These are phyloP conservation scores for Oxygymnocypris stewartii DNA, from an alignment of 2,113 vertebrate genomes.

Conservation along the genomic window DNA sequence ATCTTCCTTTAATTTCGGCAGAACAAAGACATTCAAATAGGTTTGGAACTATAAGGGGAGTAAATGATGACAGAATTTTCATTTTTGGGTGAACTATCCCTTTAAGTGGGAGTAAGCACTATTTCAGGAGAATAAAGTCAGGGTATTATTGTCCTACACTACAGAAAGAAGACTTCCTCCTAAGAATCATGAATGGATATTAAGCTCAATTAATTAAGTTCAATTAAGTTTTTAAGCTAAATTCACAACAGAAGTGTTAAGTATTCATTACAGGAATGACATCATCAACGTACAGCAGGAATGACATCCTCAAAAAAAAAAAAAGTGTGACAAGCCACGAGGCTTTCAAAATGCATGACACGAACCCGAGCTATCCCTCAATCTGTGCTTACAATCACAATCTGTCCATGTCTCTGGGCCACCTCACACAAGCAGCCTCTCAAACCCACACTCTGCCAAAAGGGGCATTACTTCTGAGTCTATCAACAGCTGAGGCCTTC, in stretches of 20 bases:
- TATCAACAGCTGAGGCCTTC: constrained; percentile 14
- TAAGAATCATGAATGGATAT: not conserved
- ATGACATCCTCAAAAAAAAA: no score
- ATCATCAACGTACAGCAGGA: no score
- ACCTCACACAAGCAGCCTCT: not conserved
- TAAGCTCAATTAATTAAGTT: not conserved
- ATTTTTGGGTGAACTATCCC: no score
- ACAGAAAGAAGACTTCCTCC: not conserved
- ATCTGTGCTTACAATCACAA: constrained; percentile 19
- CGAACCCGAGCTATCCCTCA: constrained; percentile 5
- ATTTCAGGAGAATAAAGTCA: not conserved
- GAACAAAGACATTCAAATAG: no score
- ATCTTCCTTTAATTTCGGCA: no score
- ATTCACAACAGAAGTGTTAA: not conserved
- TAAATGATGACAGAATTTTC: no score
- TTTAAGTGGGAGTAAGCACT: no score
- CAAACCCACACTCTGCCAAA: not conserved
- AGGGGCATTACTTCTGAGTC: constrained; percentile 18
- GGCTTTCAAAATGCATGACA: not conserved
- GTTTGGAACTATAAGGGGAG: no score
- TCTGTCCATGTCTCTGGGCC: constrained; percentile 48
- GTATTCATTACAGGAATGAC: no score
- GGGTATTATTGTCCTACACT: not conserved
- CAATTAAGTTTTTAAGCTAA: not conserved
- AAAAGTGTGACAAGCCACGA: not conserved